Base-by-base conservation (phyloP, 2,797 vertebrate species). In the Eutrigla gurnardus region DNA sequence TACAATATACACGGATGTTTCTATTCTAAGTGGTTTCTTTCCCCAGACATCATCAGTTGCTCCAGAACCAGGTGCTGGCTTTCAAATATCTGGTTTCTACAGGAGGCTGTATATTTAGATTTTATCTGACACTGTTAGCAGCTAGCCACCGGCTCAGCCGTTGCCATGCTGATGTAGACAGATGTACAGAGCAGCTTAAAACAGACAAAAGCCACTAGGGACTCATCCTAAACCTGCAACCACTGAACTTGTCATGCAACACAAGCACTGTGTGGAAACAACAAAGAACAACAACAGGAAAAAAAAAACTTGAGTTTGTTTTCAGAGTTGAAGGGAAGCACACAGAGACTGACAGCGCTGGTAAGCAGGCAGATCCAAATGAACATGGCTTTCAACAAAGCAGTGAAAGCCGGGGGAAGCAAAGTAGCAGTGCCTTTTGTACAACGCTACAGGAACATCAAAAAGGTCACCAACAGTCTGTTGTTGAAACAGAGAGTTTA, bases 401-500 rank as follows among this genome's bases (percentile, higher is more conserved):
- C 0, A 32, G 15, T 12, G 39, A 77, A 75, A 67, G 64, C 43
- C 37, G 32, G 18, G 8, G 15, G 42, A 77, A 81, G 43, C 18
- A 63, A 42, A 68, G 55, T 3, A 43, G 42, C 32, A 47, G 33
- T 65, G 6, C 52, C 32, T 62, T 81, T 60, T 61, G 65, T 67
- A 49, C 45, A 35, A 58, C 17, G 52, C 43, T 18, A 59, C 52
- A 67, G 49, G 73, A 14, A 70, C 73, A 57, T 70, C 18, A 77
- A 80, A 75, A 25, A 77, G 46, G 43, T 70, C 11, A 4, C 57
- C 46, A 65, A 32, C 64, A 71, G 49, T 37, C 36, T 75, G 52
- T 7, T 75, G 54, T 64, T 69, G 37, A 64, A 74, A 65, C 6
- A 59, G 50, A 25, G 36, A 58, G 36, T 73, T 79, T 77, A 47